Evolutionary conservation across 2,888 invertebrate genomes (phyloP), one percentile per base, ranked within the genome.

Genomic region (Mythimna vitellina): DNA sequence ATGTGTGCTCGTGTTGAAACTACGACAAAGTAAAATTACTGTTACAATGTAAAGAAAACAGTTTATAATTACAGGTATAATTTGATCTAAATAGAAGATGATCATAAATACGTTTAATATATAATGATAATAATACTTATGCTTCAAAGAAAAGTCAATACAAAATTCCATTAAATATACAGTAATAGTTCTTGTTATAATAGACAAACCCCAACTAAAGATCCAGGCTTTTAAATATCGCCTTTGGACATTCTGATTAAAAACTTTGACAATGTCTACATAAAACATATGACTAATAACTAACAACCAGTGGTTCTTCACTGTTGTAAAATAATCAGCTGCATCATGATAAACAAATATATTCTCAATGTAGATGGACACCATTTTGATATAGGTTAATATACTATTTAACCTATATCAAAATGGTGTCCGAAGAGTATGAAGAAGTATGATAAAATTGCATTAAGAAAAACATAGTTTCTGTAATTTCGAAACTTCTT

Each of bases 241-340:
- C 17, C 32, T 60, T 25, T 32, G 8, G 5, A 14, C 5, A 60
- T 32, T 42, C 0, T 1, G 8, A 12, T 53, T 42, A 32, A 71
- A 71, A 20, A 71, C 51, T 58, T 58, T 71, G 0, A 71, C 70
- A 32, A 71, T 22, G 0, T 71, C 58, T 2, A 53, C 42, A 12
- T 71, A 71, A 60, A 60, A 72, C 58, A 71, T 32, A n/a, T 71
- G 70, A 25, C 22, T 58, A 1, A 60, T 14, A 0, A 71, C 3
- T 71, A 72, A 2, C 1, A 60, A 0, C 70, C 70, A 71, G 20
- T 71, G 51, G 1, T 14, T n/a, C 8, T 60, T 71, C 7, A 32
- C 58, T 3, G 22, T 32, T 10, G 3, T 35, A 0, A 58, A 58
- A 54, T 14, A 54, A 12, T 5, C 0, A 5, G 5, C 4, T 38